Conservation (phyloP, 2,113 vertebrate species). For the Menura novaehollandiae region DNA sequence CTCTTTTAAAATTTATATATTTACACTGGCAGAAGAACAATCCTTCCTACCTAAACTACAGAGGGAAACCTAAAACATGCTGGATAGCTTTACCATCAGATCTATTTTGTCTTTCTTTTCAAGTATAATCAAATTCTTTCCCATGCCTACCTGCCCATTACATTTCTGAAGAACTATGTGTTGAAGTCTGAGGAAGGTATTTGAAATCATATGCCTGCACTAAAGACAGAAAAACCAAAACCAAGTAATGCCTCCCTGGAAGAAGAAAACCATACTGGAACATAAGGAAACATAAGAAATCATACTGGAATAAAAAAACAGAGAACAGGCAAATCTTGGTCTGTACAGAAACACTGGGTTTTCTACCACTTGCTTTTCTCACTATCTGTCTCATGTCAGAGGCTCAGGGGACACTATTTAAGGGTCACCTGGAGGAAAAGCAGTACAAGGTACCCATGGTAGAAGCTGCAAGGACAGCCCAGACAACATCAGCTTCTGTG, state of each 20-base stretch:
- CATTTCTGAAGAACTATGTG: background rate
- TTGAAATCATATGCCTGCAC: background rate
- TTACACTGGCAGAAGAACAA: constrained; percentile 57
- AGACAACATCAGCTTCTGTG: background rate
- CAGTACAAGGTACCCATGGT: accelerated
- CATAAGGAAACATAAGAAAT: background rate
- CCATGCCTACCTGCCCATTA: background rate
- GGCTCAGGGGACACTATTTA: background rate
- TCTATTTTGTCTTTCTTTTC: constrained; percentile 27
- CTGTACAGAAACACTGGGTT: background rate
- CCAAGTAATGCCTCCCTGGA: background rate
- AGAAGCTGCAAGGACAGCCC: background rate
- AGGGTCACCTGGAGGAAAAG: background rate
- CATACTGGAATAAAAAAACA: background rate
- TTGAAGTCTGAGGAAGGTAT: background rate
- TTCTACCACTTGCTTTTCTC: background rate
- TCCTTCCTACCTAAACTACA: constrained; percentile 31
- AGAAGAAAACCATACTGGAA: background rate
- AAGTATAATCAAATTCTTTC: constrained; percentile 28
- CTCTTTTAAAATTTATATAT: constrained; percentile 41
- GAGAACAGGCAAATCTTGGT: background rate
- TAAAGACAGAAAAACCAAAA: background rate
- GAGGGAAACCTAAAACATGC: background rate
- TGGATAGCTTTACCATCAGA: constrained; percentile 10
- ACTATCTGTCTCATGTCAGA: background rate